phyloP scores from a whole-genome alignment of 2,888 invertebrate genomes.

The Microctonus aethiopoides region DNA sequence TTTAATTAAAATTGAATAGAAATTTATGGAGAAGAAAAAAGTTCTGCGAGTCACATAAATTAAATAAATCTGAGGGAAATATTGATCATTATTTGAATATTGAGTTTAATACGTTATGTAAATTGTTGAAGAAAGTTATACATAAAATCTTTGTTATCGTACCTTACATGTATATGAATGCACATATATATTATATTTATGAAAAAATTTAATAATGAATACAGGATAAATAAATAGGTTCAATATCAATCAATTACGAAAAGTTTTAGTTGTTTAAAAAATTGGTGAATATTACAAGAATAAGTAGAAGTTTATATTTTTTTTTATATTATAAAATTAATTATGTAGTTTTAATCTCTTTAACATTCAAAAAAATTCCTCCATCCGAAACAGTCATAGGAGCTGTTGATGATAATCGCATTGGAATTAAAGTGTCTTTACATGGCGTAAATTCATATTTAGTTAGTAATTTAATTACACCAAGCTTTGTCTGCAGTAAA shows the following conservation, averaged over 20 bases:
- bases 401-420: constrained; percentile 46
- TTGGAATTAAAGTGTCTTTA: constrained; percentile 48
- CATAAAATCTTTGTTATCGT: no score
- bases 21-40: no score
- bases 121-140: background rate
- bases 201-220: no score
- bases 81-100: background rate
- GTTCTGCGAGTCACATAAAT: no score
- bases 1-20: no score
- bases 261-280: background rate
- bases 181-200: background rate
- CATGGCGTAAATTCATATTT: constrained; percentile 51
- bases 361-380: constrained; percentile 38
- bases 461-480: constrained; percentile 49
- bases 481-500: constrained; percentile 55
- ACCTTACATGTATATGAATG: no score
- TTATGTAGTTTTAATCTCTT: constrained; percentile 28
- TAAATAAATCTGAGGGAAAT: no score
- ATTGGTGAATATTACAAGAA: background rate
- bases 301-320: background rate
- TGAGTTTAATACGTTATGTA: background rate
- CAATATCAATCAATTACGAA: background rate
- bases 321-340: background rate
- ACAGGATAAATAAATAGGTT: no score
- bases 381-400: constrained; percentile 42